Base-by-base conservation (phyloP, 2,113 vertebrate species). In the Elephantulus edwardii region DNA sequence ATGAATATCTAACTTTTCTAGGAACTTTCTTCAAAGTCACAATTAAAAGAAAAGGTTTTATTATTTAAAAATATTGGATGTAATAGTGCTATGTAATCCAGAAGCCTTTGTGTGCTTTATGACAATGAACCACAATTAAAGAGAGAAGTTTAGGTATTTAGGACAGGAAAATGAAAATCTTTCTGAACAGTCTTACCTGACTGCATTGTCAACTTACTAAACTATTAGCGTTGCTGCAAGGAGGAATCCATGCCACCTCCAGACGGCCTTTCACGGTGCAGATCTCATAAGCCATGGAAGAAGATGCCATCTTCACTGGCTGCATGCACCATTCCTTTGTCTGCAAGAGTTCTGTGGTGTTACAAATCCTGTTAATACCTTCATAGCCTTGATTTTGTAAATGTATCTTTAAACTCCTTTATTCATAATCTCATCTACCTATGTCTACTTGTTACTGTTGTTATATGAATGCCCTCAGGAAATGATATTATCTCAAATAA, bases 71-170 rank as follows among this genome's bases (percentile, higher is more conserved):
- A 58, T n/a, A n/a, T 26, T 38, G 35, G 24, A 33, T 24, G 58
- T 44, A 13, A 38, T 33, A 17, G 11, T 33, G 82, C 40, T 33
- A 6, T 9, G 12, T 44, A 28, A 60, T n/a, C 35, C 54, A 82
- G 71, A 82, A 44, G 56, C 10, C 68, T 68, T 83, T 44, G 40
- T 7, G 3, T 33, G 50, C 64, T 80, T 91, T 54, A 16, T 48
- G 60, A 83, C 90, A 71, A 88, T 35, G 35, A 68, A 83, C n/a
- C 56, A 17, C 3, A 28, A 64, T 28, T 74, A 58, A 83, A 54
- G 35, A 33, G 76, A 77, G 64, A 58, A 79, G 40, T 62, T 83
- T 79, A 66, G 88, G 35, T 82, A 44, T 62, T 83, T 79, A 66
- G 88, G 35, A 22, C 16, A 86, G 80, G 74, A 13, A 24, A 46